Evolutionary conservation across 2,888 invertebrate genomes (phyloP), one percentile per base, ranked within the genome.

Genomic region (Antheraea yamamai): DNA sequence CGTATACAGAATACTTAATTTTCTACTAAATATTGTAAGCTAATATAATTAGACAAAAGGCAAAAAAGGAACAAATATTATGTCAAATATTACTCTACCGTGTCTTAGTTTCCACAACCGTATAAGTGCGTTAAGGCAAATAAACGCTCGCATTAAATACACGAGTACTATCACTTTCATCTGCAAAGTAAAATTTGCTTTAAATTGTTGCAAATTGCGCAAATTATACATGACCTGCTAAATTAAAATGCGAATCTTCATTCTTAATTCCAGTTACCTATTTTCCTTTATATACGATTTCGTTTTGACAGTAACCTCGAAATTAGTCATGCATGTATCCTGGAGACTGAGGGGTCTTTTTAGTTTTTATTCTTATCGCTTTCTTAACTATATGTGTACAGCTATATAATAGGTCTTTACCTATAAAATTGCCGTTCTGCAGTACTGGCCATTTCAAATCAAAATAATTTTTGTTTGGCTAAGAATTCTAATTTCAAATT

Each of bases 201-300:
- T 35, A 20, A 20, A 68, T 39, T 68, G 64, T 64, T 68, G 20
- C 68, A 20, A 20, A 20, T 18, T 12, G 68, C 26, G 35, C 68
- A 20, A 68, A 68, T 39, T 68, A 68, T 8, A 66, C 39, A 35
- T 68, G 68, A 68, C 39, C 68, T 68, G 35, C 35, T 68, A 35
- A 35, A 68, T 68, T 68, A 30, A 16, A 39, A 68, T 18, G 39
- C 68, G 30, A 35, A 64, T 64, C 35, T 68, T 35, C 23, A 18
- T 68, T 35, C 35, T 20, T 4, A 68, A 12, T 68, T 68, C 18
- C 1, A 20, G 39, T 68, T 26, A 47, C 47, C 12, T 20, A 7
- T 39, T 68, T 39, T 23, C 23, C 23, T 61, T 14, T 12, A 64
- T 8, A 64, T 64, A 64, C 23, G 64, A 26, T 18, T 23, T 64